These are phyloP conservation scores for Phymanthus crucifer DNA, from an alignment of 92 coral and sea anemone genomes.

Conservation along the genomic window DNA sequence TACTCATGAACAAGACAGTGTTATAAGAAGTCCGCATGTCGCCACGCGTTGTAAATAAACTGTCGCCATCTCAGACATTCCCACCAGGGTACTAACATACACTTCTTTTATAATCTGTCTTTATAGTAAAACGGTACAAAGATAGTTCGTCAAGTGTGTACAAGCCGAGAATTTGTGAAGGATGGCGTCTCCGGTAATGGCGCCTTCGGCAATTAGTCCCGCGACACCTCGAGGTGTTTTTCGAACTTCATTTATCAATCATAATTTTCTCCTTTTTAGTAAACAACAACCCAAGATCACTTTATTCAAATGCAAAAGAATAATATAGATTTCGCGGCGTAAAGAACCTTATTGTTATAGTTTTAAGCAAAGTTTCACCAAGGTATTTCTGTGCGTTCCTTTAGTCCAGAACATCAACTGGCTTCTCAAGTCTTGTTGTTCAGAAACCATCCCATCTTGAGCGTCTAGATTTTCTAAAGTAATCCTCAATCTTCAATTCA, in stretches of 20 bases:
- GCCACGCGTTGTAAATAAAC: neutral
- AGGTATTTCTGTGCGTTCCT: neutral
- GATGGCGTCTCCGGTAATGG: slow-evolving; percentile 31
- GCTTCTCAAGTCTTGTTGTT: neutral
- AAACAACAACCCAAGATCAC: neutral
- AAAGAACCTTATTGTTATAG: neutral
- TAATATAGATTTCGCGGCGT: neutral
- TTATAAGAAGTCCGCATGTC: neutral
- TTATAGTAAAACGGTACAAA: neutral
- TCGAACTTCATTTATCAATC: slow-evolving; percentile 25
- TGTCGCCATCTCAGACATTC: neutral
- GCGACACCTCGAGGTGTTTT: slow-evolving; percentile 35
- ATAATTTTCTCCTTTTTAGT: slow-evolving; percentile 3
- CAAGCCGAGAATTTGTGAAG: neutral
- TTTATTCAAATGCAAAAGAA: neutral
- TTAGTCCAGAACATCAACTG: neutral
- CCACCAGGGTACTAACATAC: neutral
- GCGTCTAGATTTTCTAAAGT: neutral
- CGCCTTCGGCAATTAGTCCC: slow-evolving; percentile 24
- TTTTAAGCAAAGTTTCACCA: neutral
- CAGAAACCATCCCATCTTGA: neutral
- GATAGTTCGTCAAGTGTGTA: slow-evolving; percentile 8
- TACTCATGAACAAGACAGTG: neutral
- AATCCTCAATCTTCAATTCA: neutral
- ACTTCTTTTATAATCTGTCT: neutral